Base-by-base conservation (phyloP, 2,888 invertebrate genomes). In the Eupithecia subumbrata region DNA sequence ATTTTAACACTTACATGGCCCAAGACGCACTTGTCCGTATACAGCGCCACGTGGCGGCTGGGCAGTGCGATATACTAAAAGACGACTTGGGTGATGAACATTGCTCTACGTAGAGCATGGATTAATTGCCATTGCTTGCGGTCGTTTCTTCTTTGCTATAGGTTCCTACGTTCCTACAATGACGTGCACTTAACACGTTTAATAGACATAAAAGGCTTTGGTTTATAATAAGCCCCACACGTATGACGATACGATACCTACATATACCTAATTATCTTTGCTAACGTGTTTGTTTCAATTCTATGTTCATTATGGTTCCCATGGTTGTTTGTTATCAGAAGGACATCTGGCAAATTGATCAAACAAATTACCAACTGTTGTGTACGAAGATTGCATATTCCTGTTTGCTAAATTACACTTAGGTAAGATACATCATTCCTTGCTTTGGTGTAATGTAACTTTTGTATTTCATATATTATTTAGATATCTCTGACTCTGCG, bases 251-350 rank as follows among this genome's bases (percentile, higher is more conserved):
- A 14, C 25, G 14, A 60, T 25, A 60, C 12, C 60, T 14, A 60
- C 60, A 25, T 56, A 52, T 16, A 43, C 43, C 43, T 43, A 60
- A 60, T 60, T 60, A 25, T 60, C 60, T 25, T 12, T 25, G 60
- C 22, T 60, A 60, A 25, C 60, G 25, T 25, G 60, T 5, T 60
- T 60, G 52, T 56, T 56, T 56, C 11, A 11, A n/a, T 22, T 22
- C 11, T 22, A 56, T 25, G 60, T 60, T 63, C 14, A 43, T 63
- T 43, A 14, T 60, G n/a, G 60, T 69, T 73, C 73, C 66, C 76
- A 68, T 75, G 68, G 69, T 68, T n/a, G 37, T 64, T 70, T 76
- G 56, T 71, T 73, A 76, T 76, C 71, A 37, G 34, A 69, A 73
- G 73, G 63, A 69, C 71, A 66, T 71, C 71, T 74, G 40, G 68